Base-by-base conservation (phyloP, 2,888 invertebrate genomes). In the Dioctria rufipes region DNA sequence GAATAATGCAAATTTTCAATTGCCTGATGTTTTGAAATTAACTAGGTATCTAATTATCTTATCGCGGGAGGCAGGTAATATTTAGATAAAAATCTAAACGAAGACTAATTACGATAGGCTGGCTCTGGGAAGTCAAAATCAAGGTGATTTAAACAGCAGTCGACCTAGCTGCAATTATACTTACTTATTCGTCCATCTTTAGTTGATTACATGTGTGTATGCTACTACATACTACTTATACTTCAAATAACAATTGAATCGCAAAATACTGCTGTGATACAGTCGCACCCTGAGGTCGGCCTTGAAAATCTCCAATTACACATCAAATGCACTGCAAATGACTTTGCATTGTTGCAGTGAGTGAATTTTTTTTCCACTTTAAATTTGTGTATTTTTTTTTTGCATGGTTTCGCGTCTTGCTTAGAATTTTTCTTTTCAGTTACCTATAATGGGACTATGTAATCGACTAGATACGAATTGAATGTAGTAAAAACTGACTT, bases 311-410 rank as follows among this genome's bases (percentile, higher is more conserved):
- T 69, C 51, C 51, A 69, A 69, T 69, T 69, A 69, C 69, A 51
- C 65, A 11, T 65, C 42, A 65, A 65, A 65, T 65, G 65, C 65
- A 13, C 69, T 51, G 11, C 37, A 25, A 69, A 69, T 69, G 67
- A 67, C 67, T 67, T 67, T 67, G 69, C 69, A 69, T 69, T 69
- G 69, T 69, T 69, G 69, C 69, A 51, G 4, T 39, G 69, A 69
- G 9, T 69, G 69, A 49, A 69, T 69, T 69, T 69, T 69, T 49
- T 66, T 66, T 42, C 43, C 43, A 8, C 66, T 66, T 60, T 60
- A 5, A 11, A 11, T 60, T 13, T 60, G 25, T 2, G 11, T n/a
- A 3, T 60, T 8, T 60, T 60, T 13, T 37, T 40, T 42, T n/a
- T 42, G 0, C 3, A 8, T 8, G 25, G 13, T 37, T 37, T 1